Percentiles rank a stretch among this genome's conserved stretches.
phyloP scores from a whole-genome alignment of 2,888 invertebrate genomes.

The Epirrhoe tristata region DNA sequence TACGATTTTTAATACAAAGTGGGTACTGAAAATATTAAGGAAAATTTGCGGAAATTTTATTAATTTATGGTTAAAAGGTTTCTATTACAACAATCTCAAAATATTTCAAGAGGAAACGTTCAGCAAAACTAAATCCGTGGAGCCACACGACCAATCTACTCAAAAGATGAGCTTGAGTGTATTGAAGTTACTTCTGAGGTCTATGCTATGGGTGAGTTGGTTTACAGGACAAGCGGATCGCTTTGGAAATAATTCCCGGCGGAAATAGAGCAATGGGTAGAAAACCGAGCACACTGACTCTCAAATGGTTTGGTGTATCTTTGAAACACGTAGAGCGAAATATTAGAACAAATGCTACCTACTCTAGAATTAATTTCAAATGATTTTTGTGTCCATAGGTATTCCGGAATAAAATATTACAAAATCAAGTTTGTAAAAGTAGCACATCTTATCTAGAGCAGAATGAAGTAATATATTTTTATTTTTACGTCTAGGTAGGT shows the following conservation, averaged over 20 bases:
- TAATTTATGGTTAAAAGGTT: not conserved
- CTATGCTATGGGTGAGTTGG: not conserved
- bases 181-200: constrained; percentile 16
- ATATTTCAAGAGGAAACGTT: not conserved
- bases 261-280: constrained; percentile 43
- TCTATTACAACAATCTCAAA: not conserved
- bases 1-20: too few species aligned
- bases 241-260: constrained; percentile 55
- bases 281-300: constrained; percentile 48
- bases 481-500: too few species aligned
- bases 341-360: constrained; percentile 12
- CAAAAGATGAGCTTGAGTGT: constrained; percentile 28
- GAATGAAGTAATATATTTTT: too few species aligned
- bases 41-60: too few species aligned
- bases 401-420: too few species aligned
- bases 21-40: too few species aligned
- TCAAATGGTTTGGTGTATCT: constrained; percentile 47
- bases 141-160: constrained; percentile 16
- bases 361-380: too few species aligned
- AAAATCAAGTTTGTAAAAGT: too few species aligned
- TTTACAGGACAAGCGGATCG: constrained; percentile 12
- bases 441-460: too few species aligned
- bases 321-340: constrained; percentile 3
- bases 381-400: too few species aligned
- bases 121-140: constrained; percentile 9